Conservation (phyloP, 2,797 vertebrate genomes). For the Sebastes taczanowskii region DNA sequence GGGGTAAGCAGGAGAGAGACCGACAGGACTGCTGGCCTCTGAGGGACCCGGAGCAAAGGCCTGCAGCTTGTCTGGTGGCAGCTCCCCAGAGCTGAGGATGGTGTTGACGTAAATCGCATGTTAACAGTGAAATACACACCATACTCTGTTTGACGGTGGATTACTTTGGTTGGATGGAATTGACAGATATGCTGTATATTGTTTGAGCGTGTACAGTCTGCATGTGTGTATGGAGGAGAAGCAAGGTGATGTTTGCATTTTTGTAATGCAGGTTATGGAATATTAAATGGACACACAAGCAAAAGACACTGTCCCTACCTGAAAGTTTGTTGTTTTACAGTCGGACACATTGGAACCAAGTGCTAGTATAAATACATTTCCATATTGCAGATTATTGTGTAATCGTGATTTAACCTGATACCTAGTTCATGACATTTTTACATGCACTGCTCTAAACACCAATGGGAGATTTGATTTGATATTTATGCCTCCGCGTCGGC, state of each 20-base stretch:
- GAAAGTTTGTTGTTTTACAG: not conserved
- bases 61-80: constrained; percentile 38
- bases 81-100: constrained; percentile 17
- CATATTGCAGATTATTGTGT: not conserved
- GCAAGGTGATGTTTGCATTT: no score
- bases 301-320: not conserved
- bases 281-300: not conserved
- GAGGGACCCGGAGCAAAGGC: constrained; percentile 17
- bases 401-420: no score
- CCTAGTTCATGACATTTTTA: no score
- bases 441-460: no score
- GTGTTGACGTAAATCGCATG: constrained; percentile 34
- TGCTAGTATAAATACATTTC: not conserved
- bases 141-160: constrained; percentile 18
- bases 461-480: no score
- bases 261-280: no score
- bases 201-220: not conserved
- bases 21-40: constrained; percentile 23
- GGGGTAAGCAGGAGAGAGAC: constrained; percentile 24
- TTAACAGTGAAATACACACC: constrained; percentile 26
- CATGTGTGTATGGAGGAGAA: not conserved
- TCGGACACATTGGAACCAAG: not conserved
- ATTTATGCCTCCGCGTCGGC: no score
- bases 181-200: constrained; percentile 6
- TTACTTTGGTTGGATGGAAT: not conserved